Conservation (phyloP, 2,888 invertebrate species). For the Tetranychus truncatus region DNA sequence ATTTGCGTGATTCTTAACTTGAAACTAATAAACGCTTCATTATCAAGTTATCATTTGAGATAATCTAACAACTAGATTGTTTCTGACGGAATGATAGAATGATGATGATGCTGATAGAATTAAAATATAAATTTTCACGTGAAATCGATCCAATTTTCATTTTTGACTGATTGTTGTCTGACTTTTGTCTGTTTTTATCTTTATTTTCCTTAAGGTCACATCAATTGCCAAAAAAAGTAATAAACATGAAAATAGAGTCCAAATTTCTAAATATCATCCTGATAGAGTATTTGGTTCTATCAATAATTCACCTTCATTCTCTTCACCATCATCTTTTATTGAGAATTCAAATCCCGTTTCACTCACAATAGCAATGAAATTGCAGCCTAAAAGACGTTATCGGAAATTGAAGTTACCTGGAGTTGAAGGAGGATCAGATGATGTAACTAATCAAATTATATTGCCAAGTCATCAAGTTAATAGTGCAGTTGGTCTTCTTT, state of each 20-base stretch:
- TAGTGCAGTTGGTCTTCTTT: background rate
- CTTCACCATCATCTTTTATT: background rate
- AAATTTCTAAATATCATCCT: background rate
- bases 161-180: background rate
- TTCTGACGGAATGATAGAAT: too few relatives aligned
- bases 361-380: constrained; percentile 3
- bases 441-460: background rate
- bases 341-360: background rate
- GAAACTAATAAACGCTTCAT: too few relatives aligned
- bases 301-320: background rate
- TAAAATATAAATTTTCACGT: too few relatives aligned
- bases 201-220: background rate
- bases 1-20: too few relatives aligned
- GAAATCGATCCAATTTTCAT: background rate
- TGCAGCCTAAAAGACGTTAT: constrained; percentile 2
- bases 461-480: background rate
- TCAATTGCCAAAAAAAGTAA: background rate
- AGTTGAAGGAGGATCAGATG: background rate
- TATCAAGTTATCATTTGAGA: too few relatives aligned
- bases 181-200: background rate
- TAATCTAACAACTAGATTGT: too few relatives aligned
- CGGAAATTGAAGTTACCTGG: background rate
- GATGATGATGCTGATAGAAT: too few relatives aligned
- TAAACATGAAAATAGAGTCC: background rate
- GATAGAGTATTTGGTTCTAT: background rate